Evolutionary conservation across 2,888 invertebrate genomes (phyloP).

Genomic region (Microctonus hyperodae): DNA sequence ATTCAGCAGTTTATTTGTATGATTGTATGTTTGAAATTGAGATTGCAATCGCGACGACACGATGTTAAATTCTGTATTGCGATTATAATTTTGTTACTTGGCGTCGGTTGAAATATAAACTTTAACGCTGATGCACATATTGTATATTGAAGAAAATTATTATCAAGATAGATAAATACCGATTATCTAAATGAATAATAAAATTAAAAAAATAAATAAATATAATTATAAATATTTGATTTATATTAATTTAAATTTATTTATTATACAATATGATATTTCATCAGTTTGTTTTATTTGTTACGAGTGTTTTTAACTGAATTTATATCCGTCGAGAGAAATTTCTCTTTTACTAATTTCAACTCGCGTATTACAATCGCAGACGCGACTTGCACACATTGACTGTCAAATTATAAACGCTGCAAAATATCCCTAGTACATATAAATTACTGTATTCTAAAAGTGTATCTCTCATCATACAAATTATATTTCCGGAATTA

Average conservation of each 20-base stretch:
- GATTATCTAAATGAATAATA: background rate
- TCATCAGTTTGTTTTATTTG: too few relatives aligned
- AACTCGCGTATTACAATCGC: background rate
- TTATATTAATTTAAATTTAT: too few relatives aligned
- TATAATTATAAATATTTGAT: too few relatives aligned
- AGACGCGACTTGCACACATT: background rate
- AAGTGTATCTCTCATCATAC: background rate
- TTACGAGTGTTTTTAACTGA: background rate
- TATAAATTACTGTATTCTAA: background rate
- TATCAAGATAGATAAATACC: too few relatives aligned
- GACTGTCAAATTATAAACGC: background rate
- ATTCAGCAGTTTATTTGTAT: too few relatives aligned
- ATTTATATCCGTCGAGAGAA: background rate
- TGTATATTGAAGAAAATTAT: too few relatives aligned
- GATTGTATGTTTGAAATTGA: too few relatives aligned
- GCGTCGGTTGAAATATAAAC: conserved; percentile 4
- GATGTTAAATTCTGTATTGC: background rate
- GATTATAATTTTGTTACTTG: background rate
- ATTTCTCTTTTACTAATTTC: background rate
- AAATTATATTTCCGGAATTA: background rate
- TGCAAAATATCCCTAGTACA: background rate
- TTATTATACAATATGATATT: background rate
- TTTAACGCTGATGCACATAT: too few relatives aligned
- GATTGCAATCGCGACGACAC: too few relatives aligned
- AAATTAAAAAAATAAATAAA: background rate